Base-by-base conservation (phyloP, 2,797 vertebrate species). In the Lycodopsis pacificus region DNA sequence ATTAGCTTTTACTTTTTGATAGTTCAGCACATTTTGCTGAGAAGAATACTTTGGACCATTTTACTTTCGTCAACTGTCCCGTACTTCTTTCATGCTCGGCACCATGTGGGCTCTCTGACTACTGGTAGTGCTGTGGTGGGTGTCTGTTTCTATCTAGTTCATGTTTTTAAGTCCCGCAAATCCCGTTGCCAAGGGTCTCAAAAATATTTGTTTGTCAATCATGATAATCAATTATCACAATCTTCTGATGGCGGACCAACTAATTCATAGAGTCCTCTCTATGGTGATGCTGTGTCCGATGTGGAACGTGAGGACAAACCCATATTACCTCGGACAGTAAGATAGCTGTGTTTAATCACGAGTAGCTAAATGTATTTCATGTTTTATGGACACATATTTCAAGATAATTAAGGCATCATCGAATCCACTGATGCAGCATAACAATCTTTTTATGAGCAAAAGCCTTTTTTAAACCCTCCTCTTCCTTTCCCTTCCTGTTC, bases 371-470 rank as follows among this genome's bases (percentile, higher is more conserved):
- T 62, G n/a, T 57, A 65, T 63, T 46, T 19, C 63, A 76, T 66
- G 22, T 32, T 12, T 22, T 36, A 32, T 64, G 65, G 32, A 71
- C 72, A 51, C 48, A 59, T 49, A 66, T 64, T 66, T 42, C 51
- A 68, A 67, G 22, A 71, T 68, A 73, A 80, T 82, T 61, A 77
- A 64, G 36, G 53, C 59, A 67, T 78, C 71, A 66, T 56, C 58
- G 72, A 67, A 79, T 62, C 54, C 38, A 36, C 53, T 58, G 59
- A 82, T 61, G 46, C 63, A 32, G 75, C 44, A 51, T 79, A 40
- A 72, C 58, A 46, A 22, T 58, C 46, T 77, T 53, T 69, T 80
- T 40, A 69, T 71, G 57, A 80, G 70, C 68, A 32, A 65, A 25
- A 49, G 69, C 58, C 68, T 71, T 73, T 82, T 42, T 42, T 64